Base-by-base conservation (phyloP, 2,113 vertebrate genomes). In the Bujurquina vittata region DNA sequence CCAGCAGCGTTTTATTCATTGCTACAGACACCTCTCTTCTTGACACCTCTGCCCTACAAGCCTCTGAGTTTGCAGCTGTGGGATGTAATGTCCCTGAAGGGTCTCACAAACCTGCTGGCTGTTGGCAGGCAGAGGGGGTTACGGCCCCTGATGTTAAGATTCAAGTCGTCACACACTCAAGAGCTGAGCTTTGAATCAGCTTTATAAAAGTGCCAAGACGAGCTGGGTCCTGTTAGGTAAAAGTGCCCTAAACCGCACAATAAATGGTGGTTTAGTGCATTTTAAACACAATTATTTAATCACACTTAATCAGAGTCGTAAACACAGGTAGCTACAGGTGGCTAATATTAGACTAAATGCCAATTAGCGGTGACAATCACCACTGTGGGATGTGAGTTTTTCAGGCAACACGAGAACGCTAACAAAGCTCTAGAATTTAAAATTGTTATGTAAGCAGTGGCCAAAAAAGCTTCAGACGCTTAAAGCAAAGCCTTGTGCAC, bases 231-330 rank as follows among this genome's bases (percentile, higher is more conserved):
- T 61, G 58, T 80, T 77, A 31, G 33, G 26, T 75, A 75, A 60
- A 76, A 72, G 15, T 54, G 43, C 29, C 23, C 56, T 26, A 75
- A 79, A 73, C 57, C 14, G 15, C 49, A 40, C 46, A 76, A 69
- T 84, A 33, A 86, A 88, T 81, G 12, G 17, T 20, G 58, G 56
- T 83, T 87, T 73, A 79, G 67, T 75, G 74, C 52, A 49, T 67
- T 61, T 88, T 58, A 85, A 81, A 49, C 33, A 63, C 56, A 79
- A 59, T 89, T 86, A 80, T 35, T 79, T 79, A 80, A 84, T 87
- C 40, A 62, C 43, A 60, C n/a, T 57, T 80, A 75, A 85, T 80
- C 55, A 83, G 40, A 54, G 54, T 40, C 56, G 85, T 87, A 81
- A 87, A 81, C 54, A 23, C 46, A 10, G 65, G 26, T 52, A 72